These are phyloP conservation scores for Alethe diademata DNA, from an alignment of 2,113 vertebrate species.

Conservation along the genomic window DNA sequence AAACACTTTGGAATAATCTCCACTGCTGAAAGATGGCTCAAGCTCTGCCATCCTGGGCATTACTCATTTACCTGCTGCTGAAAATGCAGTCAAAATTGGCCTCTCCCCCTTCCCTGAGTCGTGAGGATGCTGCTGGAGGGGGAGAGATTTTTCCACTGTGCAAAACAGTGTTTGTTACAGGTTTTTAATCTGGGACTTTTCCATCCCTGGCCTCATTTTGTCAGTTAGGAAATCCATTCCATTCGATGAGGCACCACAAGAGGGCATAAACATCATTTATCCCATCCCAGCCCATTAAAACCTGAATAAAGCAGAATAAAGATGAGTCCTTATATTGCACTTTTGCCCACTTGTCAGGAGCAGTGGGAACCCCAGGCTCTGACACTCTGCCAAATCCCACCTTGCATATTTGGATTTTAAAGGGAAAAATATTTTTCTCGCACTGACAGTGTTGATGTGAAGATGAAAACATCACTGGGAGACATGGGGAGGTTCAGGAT, in stretches of 20 bases:
- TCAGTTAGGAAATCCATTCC: neutral
- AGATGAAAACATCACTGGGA: conserved; percentile 12
- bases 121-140: neutral
- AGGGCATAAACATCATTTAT: conserved; percentile 58
- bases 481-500: neutral
- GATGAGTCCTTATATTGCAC: neutral
- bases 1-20: neutral
- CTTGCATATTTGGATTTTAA: conserved; percentile 22
- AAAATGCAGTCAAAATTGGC: neutral
- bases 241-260: conserved; percentile 40
- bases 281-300: neutral
- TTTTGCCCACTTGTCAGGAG: neutral
- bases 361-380: neutral
- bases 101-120: neutral
- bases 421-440: neutral
- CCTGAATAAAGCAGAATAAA: neutral
- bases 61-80: conserved; percentile 6
- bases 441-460: neutral
- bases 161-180: neutral
- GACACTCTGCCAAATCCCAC: neutral
- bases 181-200: conserved; percentile 29
- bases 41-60: neutral
- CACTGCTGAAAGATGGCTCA: neutral
- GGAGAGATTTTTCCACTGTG: neutral
- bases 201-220: neutral